Evolutionary conservation across 64 coral and sea anemone species (phyloP), one percentile per base, ranked within the genome.

Genomic region (Porites australiensis): DNA sequence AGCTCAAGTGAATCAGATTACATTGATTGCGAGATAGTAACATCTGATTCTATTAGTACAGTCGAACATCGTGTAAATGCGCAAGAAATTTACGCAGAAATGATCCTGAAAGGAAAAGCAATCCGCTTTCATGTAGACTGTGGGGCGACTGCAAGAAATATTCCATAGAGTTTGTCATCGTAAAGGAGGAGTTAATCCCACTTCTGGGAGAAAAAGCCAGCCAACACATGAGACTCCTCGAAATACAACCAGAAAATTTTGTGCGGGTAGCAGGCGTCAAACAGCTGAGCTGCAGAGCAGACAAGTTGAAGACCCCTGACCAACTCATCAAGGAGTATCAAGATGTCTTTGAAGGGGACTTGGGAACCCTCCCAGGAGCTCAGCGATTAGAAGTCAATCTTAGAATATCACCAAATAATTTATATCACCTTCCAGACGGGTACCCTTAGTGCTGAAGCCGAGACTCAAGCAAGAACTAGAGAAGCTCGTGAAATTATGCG

Each of bases 151-250:
- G 71, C 13, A 71, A 82, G 75, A 90, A 80, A 50, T 90, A 21
- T 50, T 90, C 74, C 0, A 13, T 90, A 10, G 88, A 70, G 22
- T 90, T 90, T 10, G 7, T 90, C 2, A 58, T 78, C 2, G 88
- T 90, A 14, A 9, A 18, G 15, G 7, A 69, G 12, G 8, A 51
- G 14, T 37, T 70, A 18, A 70, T 45, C 4, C 85, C 85, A 13
- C 85, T 88, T 8, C 50, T 88, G 8, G 85, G 85, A 54, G 85
- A 68, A 14, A 46, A 57, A 16, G 85, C 84, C 13, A 60, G 23
- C 19, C 88, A 79, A 53, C 76, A 90, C 48, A 90, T 90, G 75
- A 50, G 50, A 14, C 13, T 90, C 11, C 71, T 90, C 12, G 79
- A 47, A 23, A 44, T 90, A 18, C 8, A 90, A 23, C 4, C 10